Conservation (phyloP, 2,888 invertebrate genomes). For the Pseudeuparius sepicola region DNA sequence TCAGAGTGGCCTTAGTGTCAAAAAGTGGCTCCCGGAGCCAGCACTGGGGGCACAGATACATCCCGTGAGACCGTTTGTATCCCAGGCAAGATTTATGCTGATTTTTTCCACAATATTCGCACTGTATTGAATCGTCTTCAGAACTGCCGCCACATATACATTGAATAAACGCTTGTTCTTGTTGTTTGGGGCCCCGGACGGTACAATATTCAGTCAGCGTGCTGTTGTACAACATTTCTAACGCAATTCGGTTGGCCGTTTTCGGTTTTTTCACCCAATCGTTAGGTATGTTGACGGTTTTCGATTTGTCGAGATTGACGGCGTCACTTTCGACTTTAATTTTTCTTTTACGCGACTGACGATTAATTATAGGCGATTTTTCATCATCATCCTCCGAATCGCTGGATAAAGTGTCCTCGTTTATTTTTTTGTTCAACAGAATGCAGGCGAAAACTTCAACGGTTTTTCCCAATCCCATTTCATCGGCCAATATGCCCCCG, state of each 20-base stretch:
- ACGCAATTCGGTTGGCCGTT: conserved; percentile 25
- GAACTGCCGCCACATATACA: conserved; percentile 39
- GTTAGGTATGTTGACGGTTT: conserved; percentile 25
- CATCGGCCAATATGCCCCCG: conserved; percentile 69
- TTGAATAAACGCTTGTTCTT: conserved; percentile 26
- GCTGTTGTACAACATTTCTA: conserved; percentile 32
- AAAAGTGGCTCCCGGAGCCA: conserved; percentile 45
- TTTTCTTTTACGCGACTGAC: conserved; percentile 16
- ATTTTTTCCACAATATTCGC: conserved; percentile 45
- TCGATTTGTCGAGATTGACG: conserved; percentile 19
- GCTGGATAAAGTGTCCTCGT: too few relatives aligned
- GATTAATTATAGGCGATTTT: conserved; percentile 8
- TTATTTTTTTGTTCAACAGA: conserved; percentile 41
- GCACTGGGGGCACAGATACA: conserved; percentile 57
- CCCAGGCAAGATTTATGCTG: conserved; percentile 59
- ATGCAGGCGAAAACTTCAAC: conserved; percentile 62
- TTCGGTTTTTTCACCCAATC: conserved; percentile 27
- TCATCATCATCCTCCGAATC: background rate
- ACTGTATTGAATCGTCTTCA: conserved; percentile 34
- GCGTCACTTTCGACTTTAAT: conserved; percentile 8
- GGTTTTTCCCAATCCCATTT: conserved; percentile 77
- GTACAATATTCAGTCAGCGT: conserved; percentile 26
- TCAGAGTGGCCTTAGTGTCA: conserved; percentile 54
- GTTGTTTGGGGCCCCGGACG: conserved; percentile 9
- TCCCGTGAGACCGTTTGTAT: conserved; percentile 34